Base-by-base conservation (phyloP, 2,113 vertebrate genomes). In the Excalfactoria chinensis region DNA sequence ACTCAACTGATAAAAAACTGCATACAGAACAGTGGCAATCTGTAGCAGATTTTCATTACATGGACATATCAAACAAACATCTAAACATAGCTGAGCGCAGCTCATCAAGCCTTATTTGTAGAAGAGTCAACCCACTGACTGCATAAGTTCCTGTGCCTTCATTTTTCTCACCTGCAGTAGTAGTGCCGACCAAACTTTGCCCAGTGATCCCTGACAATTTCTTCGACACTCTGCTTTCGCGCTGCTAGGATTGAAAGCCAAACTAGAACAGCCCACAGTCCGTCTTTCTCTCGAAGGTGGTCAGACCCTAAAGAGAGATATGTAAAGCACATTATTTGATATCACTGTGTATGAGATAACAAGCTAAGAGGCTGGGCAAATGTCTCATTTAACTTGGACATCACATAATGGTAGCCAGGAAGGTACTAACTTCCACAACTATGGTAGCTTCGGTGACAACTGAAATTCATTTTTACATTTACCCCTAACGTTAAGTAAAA, bases 271-370 rank as follows among this genome's bases (percentile, higher is more conserved):
- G 99, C 98, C 99, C 99, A 99, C 46, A 99, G 96, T 43, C 99
- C 99, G 34, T 99, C 99, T 89, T 99, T 99, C 95, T 99, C 99
- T 63, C 99, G 98, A 91, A 99, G 98, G 95, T 99, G 99, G 95
- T 99, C 99, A 41, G 99, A 99, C 35, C 99, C 99, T 99, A 82
- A 32, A 63, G 44, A 93, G 53, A 96, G 40, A 96, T 11, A 91
- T 7, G 32, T 19, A 84, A 93, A 74, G 17, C 10, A 62, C 28
- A 53, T 76, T 82, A 79, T 41, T 93, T 49, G 30, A 11, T 51
- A 85, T 63, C 51, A 64, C 23, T 34, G 5, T 11, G 76, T 70
- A 46, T 23, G 21, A 74, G 55, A 80, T 91, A 91, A 69, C 22
- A 85, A 86, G 12, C 28, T 51, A 7, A 68, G 32, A 80, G 44